Evolutionary conservation across 2,797 vertebrate species (phyloP).

Genomic region (Eulemur albifrons): DNA sequence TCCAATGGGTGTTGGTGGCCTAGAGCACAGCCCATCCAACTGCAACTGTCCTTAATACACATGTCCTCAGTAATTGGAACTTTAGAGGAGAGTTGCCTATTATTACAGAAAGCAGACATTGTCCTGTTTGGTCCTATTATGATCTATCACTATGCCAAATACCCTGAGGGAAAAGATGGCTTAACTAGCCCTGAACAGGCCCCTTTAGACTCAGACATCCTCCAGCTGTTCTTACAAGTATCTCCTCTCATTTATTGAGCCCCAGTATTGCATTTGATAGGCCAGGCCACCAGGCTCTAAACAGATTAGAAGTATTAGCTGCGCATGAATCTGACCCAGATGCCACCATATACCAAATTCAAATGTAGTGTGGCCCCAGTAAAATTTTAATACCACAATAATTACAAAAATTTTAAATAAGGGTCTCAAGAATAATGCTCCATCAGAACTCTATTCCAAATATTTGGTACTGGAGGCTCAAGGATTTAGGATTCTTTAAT

Average conservation of each 20-base stretch:
- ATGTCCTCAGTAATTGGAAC: neutral
- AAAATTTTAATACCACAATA: neutral
- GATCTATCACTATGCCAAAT: neutral
- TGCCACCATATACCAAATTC: neutral
- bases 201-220: neutral
- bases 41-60: neutral
- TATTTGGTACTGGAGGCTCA: neutral
- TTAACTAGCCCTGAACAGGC: neutral
- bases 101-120: neutral
- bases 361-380: neutral
- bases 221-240: neutral
- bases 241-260: neutral
- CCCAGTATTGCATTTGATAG: neutral
- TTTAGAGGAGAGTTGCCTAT: neutral
- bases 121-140: neutral
- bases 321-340: neutral
- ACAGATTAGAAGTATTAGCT: neutral
- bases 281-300: neutral
- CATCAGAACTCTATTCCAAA: neutral
- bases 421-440: neutral
- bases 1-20: neutral
- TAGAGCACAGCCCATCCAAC: neutral
- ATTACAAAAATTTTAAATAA: neutral
- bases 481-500: neutral
- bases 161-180: neutral